Evolutionary conservation across 1,140 invertebrate genomes (phyloP).

Genomic region (Adelges cooleyi): DNA sequence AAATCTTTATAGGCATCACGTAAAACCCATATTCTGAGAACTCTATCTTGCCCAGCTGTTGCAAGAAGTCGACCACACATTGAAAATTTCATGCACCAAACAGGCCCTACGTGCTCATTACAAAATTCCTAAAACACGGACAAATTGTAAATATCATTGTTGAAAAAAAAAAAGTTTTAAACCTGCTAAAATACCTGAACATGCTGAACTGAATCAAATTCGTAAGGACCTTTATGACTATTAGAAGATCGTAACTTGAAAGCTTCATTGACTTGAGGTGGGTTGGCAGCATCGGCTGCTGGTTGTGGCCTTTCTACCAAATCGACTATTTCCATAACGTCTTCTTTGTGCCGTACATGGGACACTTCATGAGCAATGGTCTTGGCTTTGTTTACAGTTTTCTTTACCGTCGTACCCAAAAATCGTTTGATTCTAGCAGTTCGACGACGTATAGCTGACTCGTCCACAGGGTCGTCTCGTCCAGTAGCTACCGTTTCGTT

Average conservation of each 20-base stretch:
- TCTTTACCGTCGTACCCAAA: conserved; percentile 72
- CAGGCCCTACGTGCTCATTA: conserved; percentile 76
- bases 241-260: conserved; percentile 88
- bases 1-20: conserved; percentile 73
- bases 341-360: conserved; percentile 70
- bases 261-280: conserved; percentile 52
- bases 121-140: conserved; percentile 50
- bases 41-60: conserved; percentile 89
- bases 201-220: conserved; percentile 70
- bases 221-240: conserved; percentile 90
- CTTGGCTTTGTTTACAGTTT: conserved; percentile 82
- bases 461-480: conserved; percentile 41
- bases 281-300: conserved; percentile 1
- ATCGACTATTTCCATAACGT: conserved; percentile 71
- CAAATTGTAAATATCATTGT: too few relatives aligned
- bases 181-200: conserved; percentile 44
- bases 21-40: conserved; percentile 87
- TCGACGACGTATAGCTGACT: conserved; percentile 41
- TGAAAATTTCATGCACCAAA: conserved; percentile 99
- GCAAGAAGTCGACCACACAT: conserved; percentile 83
- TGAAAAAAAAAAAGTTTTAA: not conserved
- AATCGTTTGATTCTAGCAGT: conserved; percentile 67
- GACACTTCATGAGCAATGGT: conserved; percentile 71
- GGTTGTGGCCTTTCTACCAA: conserved; percentile 47
- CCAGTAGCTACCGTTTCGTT: conserved; percentile 47